These are phyloP conservation scores for Centrocercus urophasianus DNA, from an alignment of 2,113 vertebrate genomes.

Conservation along the genomic window DNA sequence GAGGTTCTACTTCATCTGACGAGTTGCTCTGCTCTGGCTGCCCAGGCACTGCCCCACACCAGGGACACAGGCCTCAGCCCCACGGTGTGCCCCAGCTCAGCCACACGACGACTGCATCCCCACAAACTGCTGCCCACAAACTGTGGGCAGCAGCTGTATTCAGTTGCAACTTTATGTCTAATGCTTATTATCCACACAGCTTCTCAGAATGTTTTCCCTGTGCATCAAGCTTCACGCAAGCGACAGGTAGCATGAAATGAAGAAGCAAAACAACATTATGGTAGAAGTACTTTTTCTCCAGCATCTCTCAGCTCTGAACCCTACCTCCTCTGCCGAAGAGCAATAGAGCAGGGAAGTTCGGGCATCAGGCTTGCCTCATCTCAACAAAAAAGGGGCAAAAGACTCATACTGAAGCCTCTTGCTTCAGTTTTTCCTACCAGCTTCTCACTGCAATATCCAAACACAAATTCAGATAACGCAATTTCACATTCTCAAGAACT, in stretches of 20 bases:
- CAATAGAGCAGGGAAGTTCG: not conserved
- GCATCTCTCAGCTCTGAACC: not conserved
- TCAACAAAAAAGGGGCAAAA: not conserved
- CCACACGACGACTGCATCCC: too few relatives aligned
- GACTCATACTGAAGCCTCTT: not conserved
- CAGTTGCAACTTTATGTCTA: not conserved
- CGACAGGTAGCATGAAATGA: not conserved
- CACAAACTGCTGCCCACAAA: rapidly evolving
- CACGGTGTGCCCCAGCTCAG: rapidly evolving
- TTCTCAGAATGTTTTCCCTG: not conserved
- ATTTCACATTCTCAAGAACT: rapidly evolving
- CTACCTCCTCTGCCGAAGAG: not conserved
- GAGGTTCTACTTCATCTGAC: not conserved
- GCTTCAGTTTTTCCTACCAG: not conserved
- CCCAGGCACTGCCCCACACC: rapidly evolving
- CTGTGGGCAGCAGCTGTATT: not conserved
- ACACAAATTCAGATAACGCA: not conserved
- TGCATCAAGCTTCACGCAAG: not conserved
- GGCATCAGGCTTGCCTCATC: not conserved
- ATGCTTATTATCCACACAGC: not conserved
- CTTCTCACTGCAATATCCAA: not conserved
- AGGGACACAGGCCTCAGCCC: not conserved
- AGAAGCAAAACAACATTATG: not conserved
- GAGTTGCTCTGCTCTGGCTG: not conserved
- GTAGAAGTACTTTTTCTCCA: not conserved